phyloP scores from a whole-genome alignment of 2,113 vertebrate species.

The Prionailurus viverrinus region DNA sequence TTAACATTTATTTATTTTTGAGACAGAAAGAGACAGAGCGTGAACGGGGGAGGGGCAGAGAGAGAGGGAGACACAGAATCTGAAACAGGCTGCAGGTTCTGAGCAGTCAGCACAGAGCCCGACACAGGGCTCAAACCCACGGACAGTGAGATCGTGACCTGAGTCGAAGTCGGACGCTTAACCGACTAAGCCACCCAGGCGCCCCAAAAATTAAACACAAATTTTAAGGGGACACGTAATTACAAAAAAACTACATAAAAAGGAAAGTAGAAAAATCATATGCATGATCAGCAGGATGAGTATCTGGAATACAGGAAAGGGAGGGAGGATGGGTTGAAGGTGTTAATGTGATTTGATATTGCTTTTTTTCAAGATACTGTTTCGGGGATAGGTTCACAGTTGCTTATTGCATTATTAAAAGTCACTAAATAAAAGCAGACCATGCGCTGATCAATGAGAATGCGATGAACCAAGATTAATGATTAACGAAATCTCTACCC shows the following conservation, averaged over 20 bases:
- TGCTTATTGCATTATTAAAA: not conserved
- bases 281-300: not conserved
- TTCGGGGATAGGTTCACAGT: not conserved
- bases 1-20: no score
- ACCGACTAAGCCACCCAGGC: no score
- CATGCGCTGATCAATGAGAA: not conserved
- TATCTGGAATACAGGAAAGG: not conserved
- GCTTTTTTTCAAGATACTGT: not conserved
- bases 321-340: not conserved
- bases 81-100: no score
- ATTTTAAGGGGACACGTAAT: not conserved
- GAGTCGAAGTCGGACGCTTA: no score
- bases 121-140: no score
- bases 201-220: conserved; percentile 4
- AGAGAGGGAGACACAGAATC: no score
- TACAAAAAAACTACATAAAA: not conserved
- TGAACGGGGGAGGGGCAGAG: no score
- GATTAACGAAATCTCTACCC: not conserved
- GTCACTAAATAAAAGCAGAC: not conserved
- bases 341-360: not conserved
- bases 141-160: no score
- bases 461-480: not conserved
- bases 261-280: not conserved
- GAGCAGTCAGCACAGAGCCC: no score
- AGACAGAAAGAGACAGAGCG: no score